Conservation (phyloP, 64 coral and sea anemone genomes). For the Hydrozoanthus tunicans region DNA sequence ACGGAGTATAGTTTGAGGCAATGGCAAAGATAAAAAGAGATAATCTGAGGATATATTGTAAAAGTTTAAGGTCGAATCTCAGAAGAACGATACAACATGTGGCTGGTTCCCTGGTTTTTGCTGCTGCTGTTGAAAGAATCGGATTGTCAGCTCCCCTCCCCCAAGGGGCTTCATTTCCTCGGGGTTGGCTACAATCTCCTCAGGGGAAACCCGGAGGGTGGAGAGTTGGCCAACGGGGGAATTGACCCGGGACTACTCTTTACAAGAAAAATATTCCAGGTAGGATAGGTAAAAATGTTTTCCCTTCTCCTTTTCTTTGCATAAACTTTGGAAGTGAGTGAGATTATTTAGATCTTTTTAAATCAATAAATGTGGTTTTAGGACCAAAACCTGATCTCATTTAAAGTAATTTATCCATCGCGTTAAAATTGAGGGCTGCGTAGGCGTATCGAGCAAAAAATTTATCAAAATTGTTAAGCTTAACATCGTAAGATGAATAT, state of each 20-base stretch:
- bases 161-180: constrained; percentile 53
- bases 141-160: constrained; percentile 4
- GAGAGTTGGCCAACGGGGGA: constrained; percentile 44
- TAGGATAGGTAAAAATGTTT: neutral
- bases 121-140: neutral
- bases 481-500: no score
- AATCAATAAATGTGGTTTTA: no score
- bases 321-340: neutral
- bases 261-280: constrained; percentile 52
- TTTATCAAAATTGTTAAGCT: no score
- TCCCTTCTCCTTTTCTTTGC: neutral
- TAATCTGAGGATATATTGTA: no score
- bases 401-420: no score
- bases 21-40: no score
- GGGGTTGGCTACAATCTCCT: constrained; percentile 64
- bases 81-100: neutral
- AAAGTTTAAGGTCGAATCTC: no score
- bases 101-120: neutral
- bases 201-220: constrained; percentile 50
- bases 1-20: no score
- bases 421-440: no score
- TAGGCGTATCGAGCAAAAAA: no score
- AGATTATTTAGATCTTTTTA: no score
- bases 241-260: constrained; percentile 46
- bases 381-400: no score